Evolutionary conservation across 2,888 invertebrate species (phyloP), one percentile per base, ranked within the genome.

Genomic region (Toxonevra muliebris): DNA sequence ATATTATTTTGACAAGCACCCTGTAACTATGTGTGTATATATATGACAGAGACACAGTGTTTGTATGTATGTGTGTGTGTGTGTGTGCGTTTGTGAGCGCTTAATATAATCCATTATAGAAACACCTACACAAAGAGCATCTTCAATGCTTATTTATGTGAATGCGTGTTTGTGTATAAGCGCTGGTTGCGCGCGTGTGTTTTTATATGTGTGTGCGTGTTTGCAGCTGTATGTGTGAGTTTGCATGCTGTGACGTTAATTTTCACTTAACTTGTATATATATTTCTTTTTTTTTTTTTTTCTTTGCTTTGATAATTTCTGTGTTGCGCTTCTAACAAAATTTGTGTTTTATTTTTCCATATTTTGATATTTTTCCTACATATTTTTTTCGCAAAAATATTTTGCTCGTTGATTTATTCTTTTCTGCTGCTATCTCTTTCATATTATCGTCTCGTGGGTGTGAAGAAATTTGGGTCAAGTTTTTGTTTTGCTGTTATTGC

Each of bases 261-360:
- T 80, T 78, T 76, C 78, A 79, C 77, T 78, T 80, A 78, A 80
- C 79, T 80, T 79, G 79, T 79, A 78, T 80, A 17, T 79, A 74
- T 75, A 74, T 72, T 60, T 76, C 76, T 72, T 75, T 73, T 72
- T 19, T 40, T 17, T 57, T 76, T 75, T 76, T 68, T 68, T 73
- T 41, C 63, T 67, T 73, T 65, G 40, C 55, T 54, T 54, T 54
- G 12, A 17, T 19, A 54, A 54, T 19, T 54, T 54, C 54, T n/a
- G 7, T 54, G 17, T 30, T 30, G 54, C n/a, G 54, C 20, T 54
- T 54, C 20, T 20, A 48, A 48, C 15, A 12, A n/a, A 13, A 1
- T 30, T 30, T 30, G 30, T 30, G 7, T 30, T 30, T 30, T 4
- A 13, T 48, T 15, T 20, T 59, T 45, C 42, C 61, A 71, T 62